Evolutionary conservation across 2,113 vertebrate species (phyloP).

Genomic region (Rhinogobius similis): DNA sequence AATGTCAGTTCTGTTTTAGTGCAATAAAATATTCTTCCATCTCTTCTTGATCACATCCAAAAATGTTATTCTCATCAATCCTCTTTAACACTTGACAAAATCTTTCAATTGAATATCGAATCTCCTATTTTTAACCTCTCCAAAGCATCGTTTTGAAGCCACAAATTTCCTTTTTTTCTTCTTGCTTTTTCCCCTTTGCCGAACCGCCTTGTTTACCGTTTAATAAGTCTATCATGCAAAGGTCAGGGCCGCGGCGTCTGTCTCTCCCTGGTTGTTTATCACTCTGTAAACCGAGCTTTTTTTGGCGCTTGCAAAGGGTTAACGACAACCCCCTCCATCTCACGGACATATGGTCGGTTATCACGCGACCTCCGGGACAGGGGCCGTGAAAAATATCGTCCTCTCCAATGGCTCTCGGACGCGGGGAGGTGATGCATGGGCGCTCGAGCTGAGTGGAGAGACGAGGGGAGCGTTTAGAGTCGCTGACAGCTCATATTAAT

Average conservation of each 20-base stretch:
- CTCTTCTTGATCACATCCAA: neutral
- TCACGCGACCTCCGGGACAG: constrained; percentile 1
- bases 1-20: neutral
- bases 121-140: neutral
- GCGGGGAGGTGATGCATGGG: neutral
- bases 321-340: neutral
- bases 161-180: neutral
- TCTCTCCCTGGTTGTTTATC: neutral
- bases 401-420: neutral
- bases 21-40: neutral
- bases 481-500: neutral
- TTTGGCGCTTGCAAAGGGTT: neutral
- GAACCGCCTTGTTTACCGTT: neutral
- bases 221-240: neutral
- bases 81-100: no score
- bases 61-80: no score
- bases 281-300: neutral
- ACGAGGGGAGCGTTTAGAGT: neutral
- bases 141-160: neutral
- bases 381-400: neutral
- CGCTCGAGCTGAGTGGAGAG: neutral
- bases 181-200: neutral
- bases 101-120: neutral
- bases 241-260: neutral
- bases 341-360: neutral